Base-by-base conservation (phyloP, 1,140 invertebrate genomes). In the Zaprionus camerounensis region DNA sequence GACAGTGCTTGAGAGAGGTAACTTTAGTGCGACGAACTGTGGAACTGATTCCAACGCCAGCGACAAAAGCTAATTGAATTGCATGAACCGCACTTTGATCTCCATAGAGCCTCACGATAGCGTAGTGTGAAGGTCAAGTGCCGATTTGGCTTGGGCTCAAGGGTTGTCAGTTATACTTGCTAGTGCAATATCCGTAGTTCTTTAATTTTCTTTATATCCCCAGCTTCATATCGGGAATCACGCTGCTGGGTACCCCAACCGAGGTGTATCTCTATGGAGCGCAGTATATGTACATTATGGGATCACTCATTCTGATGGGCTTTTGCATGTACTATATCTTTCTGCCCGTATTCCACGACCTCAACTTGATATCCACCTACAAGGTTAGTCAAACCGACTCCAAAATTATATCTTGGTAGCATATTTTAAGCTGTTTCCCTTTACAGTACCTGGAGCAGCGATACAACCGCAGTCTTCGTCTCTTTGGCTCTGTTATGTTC, bases 211-310 rank as follows among this genome's bases (percentile, higher is more conserved):
- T 53, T 7, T 36, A 12, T 55, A 15, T 28, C 13, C 41, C 0
- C 38, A 95, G 95, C 92, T 95, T 94, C 62, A 94, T 95, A 80
- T 95, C 95, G 84, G 95, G 95, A 31, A 95, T 95, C 71, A 95
- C 95, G 0, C 78, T 95, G 34, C 78, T 95, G 53, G 92, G 97
- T 0, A 97, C 94, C 11, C 97, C 97, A 0, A 97, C 96, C 1
- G 97, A 98, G 92, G 94, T 97, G n/a, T 98, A 98, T 84, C 92
- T 96, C 5, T 96, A 96, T 81, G 96, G 96, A 1, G 96, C 95
- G 13, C 95, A 96, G 69, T 97, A 96, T 80, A 83, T 95, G 51
- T 95, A 95, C 76, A 94, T 96, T 3, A 91, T 94, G 2, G 92
- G 95, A 7, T 95, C 95, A 0, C 93, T 96, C 17, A 76, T 96